These are phyloP conservation scores for Pseudopleuronectes americanus DNA, from an alignment of 2,797 vertebrate species.

Conservation along the genomic window DNA sequence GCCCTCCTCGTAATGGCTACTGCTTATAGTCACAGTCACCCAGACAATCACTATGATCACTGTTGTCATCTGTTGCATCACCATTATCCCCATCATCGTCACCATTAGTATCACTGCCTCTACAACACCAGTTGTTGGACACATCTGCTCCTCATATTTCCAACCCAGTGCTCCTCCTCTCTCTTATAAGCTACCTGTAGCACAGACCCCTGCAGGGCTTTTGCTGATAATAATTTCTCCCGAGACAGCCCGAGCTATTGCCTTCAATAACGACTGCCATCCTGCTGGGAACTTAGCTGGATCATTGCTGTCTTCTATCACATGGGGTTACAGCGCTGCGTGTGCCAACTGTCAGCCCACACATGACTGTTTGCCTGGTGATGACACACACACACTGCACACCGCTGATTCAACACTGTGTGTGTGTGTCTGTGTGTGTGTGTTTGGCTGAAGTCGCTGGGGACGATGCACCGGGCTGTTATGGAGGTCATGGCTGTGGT, in stretches of 20 bases:
- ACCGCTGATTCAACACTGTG: conserved; percentile 23
- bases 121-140: neutral
- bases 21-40: neutral
- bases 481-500: conserved; percentile 1
- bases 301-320: conserved; percentile 52
- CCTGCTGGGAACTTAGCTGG: conserved; percentile 47
- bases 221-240: conserved; percentile 54
- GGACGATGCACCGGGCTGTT: neutral
- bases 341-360: conserved; percentile 52
- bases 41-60: conserved; percentile 1
- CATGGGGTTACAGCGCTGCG: conserved; percentile 24
- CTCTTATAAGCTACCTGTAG: conserved; percentile 34
- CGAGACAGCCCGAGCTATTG: conserved; percentile 40
- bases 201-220: conserved; percentile 20
- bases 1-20: conserved; percentile 13
- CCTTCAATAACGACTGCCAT: conserved; percentile 46
- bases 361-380: conserved; percentile 48
- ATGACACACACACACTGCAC: conserved; percentile 28
- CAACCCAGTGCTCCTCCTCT: neutral
- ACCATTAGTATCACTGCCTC: neutral
- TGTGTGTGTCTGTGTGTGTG: conserved; percentile 6
- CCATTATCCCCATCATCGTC: neutral
- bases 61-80: neutral
- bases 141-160: neutral
- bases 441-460: conserved; percentile 16